Evolutionary conservation across 2,797 vertebrate species (phyloP).

Genomic region (Dermochelys coriacea): DNA sequence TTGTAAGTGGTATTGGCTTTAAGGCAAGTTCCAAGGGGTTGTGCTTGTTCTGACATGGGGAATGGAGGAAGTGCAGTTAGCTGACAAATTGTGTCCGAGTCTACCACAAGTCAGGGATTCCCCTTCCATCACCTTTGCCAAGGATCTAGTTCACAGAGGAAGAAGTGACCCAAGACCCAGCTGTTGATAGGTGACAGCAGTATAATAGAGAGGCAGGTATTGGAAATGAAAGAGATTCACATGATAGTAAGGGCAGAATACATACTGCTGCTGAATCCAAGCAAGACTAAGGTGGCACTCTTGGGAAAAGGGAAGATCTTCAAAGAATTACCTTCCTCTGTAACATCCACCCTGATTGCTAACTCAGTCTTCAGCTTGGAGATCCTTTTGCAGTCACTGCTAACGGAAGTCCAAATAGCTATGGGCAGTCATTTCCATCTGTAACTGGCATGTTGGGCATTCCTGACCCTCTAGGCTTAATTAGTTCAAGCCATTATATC

Average conservation of each 20-base stretch:
- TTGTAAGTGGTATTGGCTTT: background rate
- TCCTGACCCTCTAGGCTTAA: background rate
- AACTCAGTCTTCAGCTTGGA: accelerated
- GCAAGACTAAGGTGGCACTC: background rate
- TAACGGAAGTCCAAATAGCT: background rate
- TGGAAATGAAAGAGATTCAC: background rate
- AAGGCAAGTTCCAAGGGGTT: background rate
- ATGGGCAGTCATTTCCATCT: accelerated
- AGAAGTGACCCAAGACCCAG: conserved; percentile 1
- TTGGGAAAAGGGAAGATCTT: background rate
- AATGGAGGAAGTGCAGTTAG: background rate
- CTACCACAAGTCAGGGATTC: background rate
- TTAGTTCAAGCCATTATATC: background rate
- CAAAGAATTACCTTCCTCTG: background rate
- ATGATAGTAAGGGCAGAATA: background rate
- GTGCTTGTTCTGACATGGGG: background rate
- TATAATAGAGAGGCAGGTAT: background rate
- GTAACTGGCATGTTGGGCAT: background rate
- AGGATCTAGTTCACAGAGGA: conserved; percentile 2
- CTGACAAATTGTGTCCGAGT: background rate
- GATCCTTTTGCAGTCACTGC: accelerated
- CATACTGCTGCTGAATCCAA: background rate
- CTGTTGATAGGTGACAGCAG: background rate
- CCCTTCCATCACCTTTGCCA: background rate
- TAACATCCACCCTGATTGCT: background rate